A percentile compares a stretch with the other conserved stretches of the same genome.
Evolutionary conservation across 1,140 invertebrate species (phyloP).

Genomic region (Microvelia longipes): DNA sequence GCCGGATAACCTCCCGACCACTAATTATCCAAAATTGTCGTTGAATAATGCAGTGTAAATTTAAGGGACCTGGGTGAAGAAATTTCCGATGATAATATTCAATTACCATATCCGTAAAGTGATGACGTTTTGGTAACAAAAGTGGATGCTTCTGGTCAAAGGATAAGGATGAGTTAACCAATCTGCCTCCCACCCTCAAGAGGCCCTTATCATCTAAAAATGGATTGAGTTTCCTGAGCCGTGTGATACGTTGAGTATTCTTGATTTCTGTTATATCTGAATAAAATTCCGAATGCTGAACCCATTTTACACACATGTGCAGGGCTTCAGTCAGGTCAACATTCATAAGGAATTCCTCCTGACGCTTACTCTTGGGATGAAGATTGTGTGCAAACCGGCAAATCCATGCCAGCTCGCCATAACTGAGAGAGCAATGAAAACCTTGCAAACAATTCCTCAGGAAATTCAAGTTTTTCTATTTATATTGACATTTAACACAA

Average conservation of each 20-base stretch:
- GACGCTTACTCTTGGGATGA: not conserved
- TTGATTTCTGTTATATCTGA: not conserved
- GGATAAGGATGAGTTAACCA: not conserved
- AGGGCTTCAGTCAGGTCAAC: not conserved
- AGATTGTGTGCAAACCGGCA: not conserved
- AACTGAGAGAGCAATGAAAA: not conserved
- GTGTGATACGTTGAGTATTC: not conserved
- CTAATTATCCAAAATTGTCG: not conserved
- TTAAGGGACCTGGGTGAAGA: not conserved
- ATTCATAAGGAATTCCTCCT: not conserved
- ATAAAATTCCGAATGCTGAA: not conserved
- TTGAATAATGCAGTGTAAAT: not conserved
- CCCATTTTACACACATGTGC: not conserved
- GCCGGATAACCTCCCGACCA: not conserved
- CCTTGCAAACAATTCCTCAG: not conserved
- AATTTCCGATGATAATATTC: not conserved
- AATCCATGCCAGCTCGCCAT: not conserved
- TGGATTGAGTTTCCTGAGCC: not conserved
- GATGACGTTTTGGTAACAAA: not conserved
- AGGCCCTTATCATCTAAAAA: not conserved
- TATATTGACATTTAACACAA: not conserved
- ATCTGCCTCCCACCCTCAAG: not conserved
- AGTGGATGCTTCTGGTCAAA: not conserved
- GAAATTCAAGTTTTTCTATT: not conserved
- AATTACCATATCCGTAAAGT: not conserved